Evolutionary conservation across 2,888 invertebrate species (phyloP), one percentile per base, ranked within the genome.

Genomic region (Parelbella ahira): DNA sequence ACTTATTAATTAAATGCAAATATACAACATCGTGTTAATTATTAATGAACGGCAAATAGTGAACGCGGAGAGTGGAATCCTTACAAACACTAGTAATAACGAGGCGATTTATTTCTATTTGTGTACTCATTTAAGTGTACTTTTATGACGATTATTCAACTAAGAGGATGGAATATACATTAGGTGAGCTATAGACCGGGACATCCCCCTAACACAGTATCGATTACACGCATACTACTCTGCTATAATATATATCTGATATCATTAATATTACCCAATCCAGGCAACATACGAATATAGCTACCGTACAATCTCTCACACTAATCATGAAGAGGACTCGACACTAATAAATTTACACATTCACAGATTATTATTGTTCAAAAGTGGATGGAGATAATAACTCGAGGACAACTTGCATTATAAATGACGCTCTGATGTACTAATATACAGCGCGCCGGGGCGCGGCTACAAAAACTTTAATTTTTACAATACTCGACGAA

Each of bases 141-240:
- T 82, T 80, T 80, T 20, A n/a, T 33, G 33, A 78, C 58, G 60
- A 78, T 75, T 79, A 82, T 58, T 63, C 72, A 55, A 66, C 75
- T 82, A 83, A 73, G 68, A 86, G 84, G 86, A 86, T 84, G 84
- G 84, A 87, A 86, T 87, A 87, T 87, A 87, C 81, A 84, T 81
- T 83, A 84, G 74, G 76, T 82, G 83, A 83, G 68, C 76, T 83
- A 79, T 67, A 60, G 24, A 65, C 68, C 71, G 71, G 76, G 74
- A 75, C 73, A 58, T 61, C n/a, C 62, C 58, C 63, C 69, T 72
- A 71, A 60, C 50, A 47, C 45, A 49, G 50, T 45, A 33, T 11
- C 46, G 56, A 60, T 62, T 67, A 73, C 60, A 73, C 63, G 63
- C 70, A 64, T 63, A 60, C 73, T 76, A 76, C 63, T 60, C 56